Percentiles rank a stretch among this genome's conserved stretches.
These are phyloP conservation scores for Paragorgia papillata DNA, from an alignment of 92 coral and sea anemone genomes.

Conservation along the genomic window DNA sequence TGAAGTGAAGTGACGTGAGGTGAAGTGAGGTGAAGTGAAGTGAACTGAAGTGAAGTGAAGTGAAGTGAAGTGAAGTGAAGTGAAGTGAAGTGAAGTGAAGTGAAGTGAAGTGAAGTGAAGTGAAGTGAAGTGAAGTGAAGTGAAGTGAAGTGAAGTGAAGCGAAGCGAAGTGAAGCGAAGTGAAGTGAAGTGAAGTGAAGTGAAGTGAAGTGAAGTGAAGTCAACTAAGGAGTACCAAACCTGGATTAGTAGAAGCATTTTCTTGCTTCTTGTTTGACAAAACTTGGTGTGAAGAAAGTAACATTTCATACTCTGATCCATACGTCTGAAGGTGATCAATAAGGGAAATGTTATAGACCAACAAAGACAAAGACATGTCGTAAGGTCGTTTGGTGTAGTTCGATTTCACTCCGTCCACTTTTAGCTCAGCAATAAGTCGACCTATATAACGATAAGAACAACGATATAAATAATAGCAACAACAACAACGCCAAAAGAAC, in stretches of 20 bases:
- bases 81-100: constrained; percentile 12
- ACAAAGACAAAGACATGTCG: constrained; percentile 74
- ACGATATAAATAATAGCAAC: not conserved
- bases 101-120: constrained; percentile 11
- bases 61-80: constrained; percentile 4
- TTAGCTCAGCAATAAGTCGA: constrained; percentile 91
- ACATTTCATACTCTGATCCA: constrained; percentile 90
- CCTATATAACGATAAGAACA: constrained; percentile 47
- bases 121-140: constrained; percentile 16
- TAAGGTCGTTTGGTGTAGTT: constrained; percentile 86
- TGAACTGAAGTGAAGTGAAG: not conserved
- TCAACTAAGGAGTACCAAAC: not conserved
- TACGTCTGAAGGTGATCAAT: constrained; percentile 90
- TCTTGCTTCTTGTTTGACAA: not conserved
- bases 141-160: constrained; percentile 6
- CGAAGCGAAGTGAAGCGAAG: constrained; percentile 8
- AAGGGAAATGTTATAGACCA: constrained; percentile 81
- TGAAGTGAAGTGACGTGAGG: not conserved
- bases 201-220: not conserved
- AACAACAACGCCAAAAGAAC: not conserved
- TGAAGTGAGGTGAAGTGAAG: not conserved
- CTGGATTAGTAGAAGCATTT: constrained; percentile 28
- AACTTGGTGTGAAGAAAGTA: constrained; percentile 77
- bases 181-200: not conserved
- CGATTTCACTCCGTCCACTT: constrained; percentile 80